Conservation (phyloP, 2,797 vertebrate species). For the Sandelia bainsii region DNA sequence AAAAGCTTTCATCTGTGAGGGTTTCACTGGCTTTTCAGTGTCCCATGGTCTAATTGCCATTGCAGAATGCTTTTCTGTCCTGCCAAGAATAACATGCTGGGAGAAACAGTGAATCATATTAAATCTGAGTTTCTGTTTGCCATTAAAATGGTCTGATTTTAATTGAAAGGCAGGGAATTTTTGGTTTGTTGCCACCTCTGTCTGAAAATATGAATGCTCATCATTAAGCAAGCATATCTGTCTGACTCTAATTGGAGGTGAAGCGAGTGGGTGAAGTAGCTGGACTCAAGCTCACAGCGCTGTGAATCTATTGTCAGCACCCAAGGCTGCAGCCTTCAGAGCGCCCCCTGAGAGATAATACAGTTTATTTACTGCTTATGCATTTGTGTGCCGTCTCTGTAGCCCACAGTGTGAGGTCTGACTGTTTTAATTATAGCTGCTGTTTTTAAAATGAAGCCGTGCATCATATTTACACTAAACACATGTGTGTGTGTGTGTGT, state of each 20-base stretch:
- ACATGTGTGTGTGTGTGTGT: conserved; percentile 26
- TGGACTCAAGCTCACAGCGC: conserved; percentile 21
- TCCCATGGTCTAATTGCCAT: conserved; percentile 52
- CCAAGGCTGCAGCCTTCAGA: conserved; percentile 49
- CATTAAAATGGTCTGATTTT: conserved; percentile 34
- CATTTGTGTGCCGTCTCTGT: conserved; percentile 55
- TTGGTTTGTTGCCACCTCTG: conserved; percentile 6
- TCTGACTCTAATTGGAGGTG: conserved; percentile 46
- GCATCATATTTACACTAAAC: conserved; percentile 68
- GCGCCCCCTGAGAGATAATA: conserved; percentile 62
- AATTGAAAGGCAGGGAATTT: conserved; percentile 35
- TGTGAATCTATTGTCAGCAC: conserved; percentile 55
- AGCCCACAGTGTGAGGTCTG: conserved; percentile 62
- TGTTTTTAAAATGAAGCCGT: conserved; percentile 70
- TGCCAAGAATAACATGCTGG: conserved; percentile 43
- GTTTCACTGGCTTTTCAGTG: conserved; percentile 40
- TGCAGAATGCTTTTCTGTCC: conserved; percentile 37
- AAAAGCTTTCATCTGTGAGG: conserved; percentile 66
- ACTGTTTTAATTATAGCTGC: conserved; percentile 78
- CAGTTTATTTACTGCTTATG: conserved; percentile 69
- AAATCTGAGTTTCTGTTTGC: background rate
- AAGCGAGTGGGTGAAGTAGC: conserved; percentile 39
- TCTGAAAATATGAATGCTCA: conserved; percentile 23
- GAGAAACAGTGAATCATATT: conserved; percentile 37
- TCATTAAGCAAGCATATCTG: conserved; percentile 44